phyloP scores from a whole-genome alignment of 2,888 invertebrate genomes.

The Salticus scenicus region DNA sequence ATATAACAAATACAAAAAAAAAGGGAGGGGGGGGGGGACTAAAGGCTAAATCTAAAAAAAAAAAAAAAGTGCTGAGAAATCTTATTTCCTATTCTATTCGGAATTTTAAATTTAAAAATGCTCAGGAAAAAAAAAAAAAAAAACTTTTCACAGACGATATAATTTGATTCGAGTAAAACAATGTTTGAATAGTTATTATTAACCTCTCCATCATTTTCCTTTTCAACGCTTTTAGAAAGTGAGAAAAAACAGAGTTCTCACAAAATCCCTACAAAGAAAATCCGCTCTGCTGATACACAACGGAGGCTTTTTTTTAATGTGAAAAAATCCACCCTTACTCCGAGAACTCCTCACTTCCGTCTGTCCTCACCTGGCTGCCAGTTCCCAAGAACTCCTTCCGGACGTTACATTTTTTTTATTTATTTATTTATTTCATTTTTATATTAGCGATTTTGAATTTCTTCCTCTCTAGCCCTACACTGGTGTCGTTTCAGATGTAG shows the following conservation, averaged over 20 bases:
- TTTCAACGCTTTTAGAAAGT: not conserved
- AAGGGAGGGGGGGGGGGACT: no score
- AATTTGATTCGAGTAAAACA: no score
- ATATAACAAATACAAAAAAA: no score
- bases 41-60: no score
- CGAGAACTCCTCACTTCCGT: conserved; percentile 26
- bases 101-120: no score
- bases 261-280: conserved; percentile 21
- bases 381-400: conserved; percentile 43
- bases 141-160: no score
- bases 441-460: not conserved
- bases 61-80: no score
- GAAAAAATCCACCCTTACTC: not conserved
- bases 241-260: conserved; percentile 20
- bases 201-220: not conserved
- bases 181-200: not conserved
- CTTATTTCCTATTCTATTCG: no score
- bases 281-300: not conserved
- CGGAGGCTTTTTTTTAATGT: conserved; percentile 17
- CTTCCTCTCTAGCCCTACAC: not conserved
- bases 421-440: not conserved
- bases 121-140: no score
- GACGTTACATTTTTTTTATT: conserved; percentile 2
- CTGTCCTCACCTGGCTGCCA: conserved; percentile 38
- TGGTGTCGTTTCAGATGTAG: not conserved